Conservation (phyloP, 1,140 invertebrate genomes). For the Adelges cooleyi region DNA sequence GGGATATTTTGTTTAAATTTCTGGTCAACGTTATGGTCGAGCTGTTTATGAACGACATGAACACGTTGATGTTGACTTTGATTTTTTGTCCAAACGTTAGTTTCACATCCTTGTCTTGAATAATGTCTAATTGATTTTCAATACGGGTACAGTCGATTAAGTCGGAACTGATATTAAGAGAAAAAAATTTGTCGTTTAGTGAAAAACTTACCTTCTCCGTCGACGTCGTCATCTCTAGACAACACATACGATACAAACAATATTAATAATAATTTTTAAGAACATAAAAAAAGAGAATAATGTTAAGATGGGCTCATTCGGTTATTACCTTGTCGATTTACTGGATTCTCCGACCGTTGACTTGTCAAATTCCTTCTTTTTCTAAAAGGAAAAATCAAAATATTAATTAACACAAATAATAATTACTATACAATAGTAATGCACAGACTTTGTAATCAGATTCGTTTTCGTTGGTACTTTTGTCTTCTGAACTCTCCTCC, state of each 20-base stretch:
- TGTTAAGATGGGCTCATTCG: too few species aligned
- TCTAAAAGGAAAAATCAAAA: background rate
- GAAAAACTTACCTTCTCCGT: too few species aligned
- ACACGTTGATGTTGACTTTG: background rate
- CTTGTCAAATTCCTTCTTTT: background rate
- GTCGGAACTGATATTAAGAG: too few species aligned
- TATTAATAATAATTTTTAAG: too few species aligned
- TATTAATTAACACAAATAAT: background rate
- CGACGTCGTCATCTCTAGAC: too few species aligned
- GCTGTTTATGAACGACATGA: slow-evolving; percentile 61
- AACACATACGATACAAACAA: too few species aligned
- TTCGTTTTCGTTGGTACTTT: background rate
- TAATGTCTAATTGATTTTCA: slow-evolving; percentile 31
- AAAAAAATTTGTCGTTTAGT: too few species aligned
- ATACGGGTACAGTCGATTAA: too few species aligned
- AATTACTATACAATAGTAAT: background rate
- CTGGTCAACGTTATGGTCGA: slow-evolving; percentile 76
- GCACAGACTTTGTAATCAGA: background rate
- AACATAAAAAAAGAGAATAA: too few species aligned
- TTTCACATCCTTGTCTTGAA: slow-evolving; percentile 44
- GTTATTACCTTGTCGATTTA: background rate
- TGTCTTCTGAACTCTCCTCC: background rate
- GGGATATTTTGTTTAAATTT: slow-evolving; percentile 74
- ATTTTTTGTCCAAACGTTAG: slow-evolving; percentile 59
- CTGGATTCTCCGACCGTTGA: background rate